Evolutionary conservation across 2,888 invertebrate genomes (phyloP), one percentile per base, ranked within the genome.

Genomic region (Chaetoderma sp.): DNA sequence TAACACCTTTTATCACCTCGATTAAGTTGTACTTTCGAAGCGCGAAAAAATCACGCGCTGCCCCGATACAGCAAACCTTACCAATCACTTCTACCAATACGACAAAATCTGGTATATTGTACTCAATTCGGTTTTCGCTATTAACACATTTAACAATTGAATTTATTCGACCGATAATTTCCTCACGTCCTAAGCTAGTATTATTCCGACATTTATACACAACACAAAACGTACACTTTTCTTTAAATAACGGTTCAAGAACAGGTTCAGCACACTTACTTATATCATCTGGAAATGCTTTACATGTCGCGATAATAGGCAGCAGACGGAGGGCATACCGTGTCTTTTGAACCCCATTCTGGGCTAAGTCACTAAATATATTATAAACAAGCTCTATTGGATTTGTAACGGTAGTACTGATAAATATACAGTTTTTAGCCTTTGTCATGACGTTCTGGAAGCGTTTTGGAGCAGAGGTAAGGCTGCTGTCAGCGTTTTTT

Each of bases 11-110:
- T n/a, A n/a, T 57, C 45, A 83, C 81, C 85, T 94, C 93, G 67
- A 91, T 86, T 65, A 96, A 88, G 88, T 96, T 96, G 87, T 93
- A 96, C 84, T 95, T 96, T 77, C 92, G 93, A 82, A 90, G 92
- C 71, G 90, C 90, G 78, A 90, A 89, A 86, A 93, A 96, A 85
- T 94, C 90, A 30, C 92, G 92, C 30, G 94, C 90, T 63, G 96
- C 90, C 67, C 93, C 91, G 10, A 97, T 80, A 71, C 94, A 91
- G 77, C 94, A 94, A 77, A 92, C 89, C 27, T 91, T 91, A 79
- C 92, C 92, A 54, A 96, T 90, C 47, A 96, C 89, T 89, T 97
- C 96, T 32, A 96, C 91, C 70, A 95, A 88, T 56, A 97, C 90
- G 4, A 93, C 92, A 39, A 93, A 87, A 66, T 93, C 90, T 10